phyloP scores from a whole-genome alignment of 2,113 vertebrate genomes.

The Helogale parvula region DNA sequence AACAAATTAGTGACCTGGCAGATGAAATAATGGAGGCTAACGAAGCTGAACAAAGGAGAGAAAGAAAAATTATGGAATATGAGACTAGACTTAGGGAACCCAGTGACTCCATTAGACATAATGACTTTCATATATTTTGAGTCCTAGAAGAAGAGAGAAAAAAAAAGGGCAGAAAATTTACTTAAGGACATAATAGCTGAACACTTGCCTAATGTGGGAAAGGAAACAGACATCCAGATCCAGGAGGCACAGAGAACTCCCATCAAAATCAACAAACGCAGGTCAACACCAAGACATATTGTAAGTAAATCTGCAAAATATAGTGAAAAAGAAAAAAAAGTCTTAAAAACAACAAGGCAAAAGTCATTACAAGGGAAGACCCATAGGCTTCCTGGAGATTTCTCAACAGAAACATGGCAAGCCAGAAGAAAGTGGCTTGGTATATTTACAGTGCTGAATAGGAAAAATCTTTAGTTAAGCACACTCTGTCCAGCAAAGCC shows the following conservation, averaged over 20 bases:
- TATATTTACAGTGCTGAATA: neutral
- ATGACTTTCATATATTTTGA: neutral
- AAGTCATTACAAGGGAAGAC: neutral
- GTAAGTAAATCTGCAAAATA: neutral
- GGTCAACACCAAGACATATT: neutral
- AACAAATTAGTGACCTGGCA: neutral
- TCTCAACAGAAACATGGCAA: neutral
- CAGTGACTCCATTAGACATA: neutral
- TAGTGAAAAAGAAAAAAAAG: neutral
- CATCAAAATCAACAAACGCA: neutral
- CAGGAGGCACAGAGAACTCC: neutral
- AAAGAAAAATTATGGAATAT: neutral
- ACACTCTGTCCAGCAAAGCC: neutral
- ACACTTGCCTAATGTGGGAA: neutral
- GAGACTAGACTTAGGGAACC: neutral
- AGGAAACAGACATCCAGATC: neutral
- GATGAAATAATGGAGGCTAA: neutral
- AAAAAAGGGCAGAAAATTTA: neutral
- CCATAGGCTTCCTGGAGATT: neutral
- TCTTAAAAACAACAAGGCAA: neutral
- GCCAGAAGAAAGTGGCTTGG: neutral
- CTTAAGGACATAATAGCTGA: neutral
- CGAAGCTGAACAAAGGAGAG: neutral
- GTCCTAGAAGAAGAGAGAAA: neutral
- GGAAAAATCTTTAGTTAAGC: neutral